Base-by-base conservation (phyloP, 2,797 vertebrate species). In the Paedocypris micromegethes region DNA sequence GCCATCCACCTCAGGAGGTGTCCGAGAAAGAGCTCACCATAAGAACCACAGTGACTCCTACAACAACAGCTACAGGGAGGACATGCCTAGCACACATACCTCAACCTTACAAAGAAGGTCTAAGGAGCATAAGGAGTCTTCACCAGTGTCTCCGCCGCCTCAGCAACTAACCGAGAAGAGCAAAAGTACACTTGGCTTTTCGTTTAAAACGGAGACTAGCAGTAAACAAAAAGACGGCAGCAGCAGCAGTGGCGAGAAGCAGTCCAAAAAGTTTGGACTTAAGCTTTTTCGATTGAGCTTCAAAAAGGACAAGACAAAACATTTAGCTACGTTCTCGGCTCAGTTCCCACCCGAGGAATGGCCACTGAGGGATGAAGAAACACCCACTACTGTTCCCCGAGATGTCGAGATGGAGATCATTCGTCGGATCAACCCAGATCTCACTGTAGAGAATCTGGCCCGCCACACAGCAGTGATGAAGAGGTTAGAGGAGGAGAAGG, bases 261-360 rank as follows among this genome's bases (percentile, higher is more conserved):
- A 93, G 87, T 84, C 93, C 70, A 88, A 94, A 85, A 98, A 96
- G 83, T 98, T 99, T 65, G 96, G 97, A 60, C 88, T 99, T 58
- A 97, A 96, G 86, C 87, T 99, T 66, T 99, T 99, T 79, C 89
- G 97, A 75, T 84, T 98, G 51, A 98, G 97, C 86, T 99, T 98
- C 84, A 98, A 98, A 76, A 99, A 98, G 78, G 95, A 98, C 82
- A 98, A 98, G 84, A 83, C 94, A 72, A 98, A 98, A 83, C 96
- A 99, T 77, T 80, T 98, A 71, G 92, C 93, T 51, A 98, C 96
- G 50, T 99, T 98, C 78, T 98, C 96, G 0, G 96, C 94, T 64
- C 97, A 99, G 82, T 99, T 99, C 72, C 97, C 97, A 52, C 97
- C 97, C 0, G 94, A 96, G 78, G 97, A 99, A 83, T 99, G 97